Percentiles rank a stretch among this genome's conserved stretches.
These are phyloP conservation scores for Heterodera schachtii DNA, from an alignment of 1,140 invertebrate species.

Conservation along the genomic window DNA sequence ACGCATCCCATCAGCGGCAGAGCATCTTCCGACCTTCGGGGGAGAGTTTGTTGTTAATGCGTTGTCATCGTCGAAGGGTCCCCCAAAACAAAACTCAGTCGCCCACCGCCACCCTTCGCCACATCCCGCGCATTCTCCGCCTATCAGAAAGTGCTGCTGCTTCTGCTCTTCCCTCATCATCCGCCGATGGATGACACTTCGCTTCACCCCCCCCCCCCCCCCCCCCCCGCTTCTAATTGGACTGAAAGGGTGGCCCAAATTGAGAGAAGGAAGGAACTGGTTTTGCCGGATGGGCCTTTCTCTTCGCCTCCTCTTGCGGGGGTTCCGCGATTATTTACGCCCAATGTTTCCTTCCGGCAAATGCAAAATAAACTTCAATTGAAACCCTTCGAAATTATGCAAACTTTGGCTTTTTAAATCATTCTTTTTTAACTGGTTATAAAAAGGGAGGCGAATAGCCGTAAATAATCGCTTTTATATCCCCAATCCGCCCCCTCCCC, in stretches of 20 bases:
- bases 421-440: not conserved
- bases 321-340: not conserved
- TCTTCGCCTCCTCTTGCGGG: not conserved
- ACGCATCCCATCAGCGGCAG: not conserved
- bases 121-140: not conserved
- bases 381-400: not conserved
- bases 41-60: not conserved
- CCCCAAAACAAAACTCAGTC: not conserved
- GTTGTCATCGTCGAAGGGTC: not conserved
- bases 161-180: too few relatives aligned
- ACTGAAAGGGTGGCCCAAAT: not conserved
- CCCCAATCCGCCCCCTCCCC: not conserved
- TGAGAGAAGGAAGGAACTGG: not conserved
- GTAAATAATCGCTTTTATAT: not conserved
- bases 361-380: not conserved
- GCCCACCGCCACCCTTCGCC: too few relatives aligned
- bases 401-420: not conserved
- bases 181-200: not conserved
- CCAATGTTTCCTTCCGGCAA: not conserved
- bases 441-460: not conserved
- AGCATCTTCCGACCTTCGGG: too few relatives aligned
- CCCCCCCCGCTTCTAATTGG: not conserved
- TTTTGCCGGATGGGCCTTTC: not conserved
- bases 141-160: too few relatives aligned
- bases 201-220: not conserved